These are phyloP conservation scores for Melitaea athalia DNA, from an alignment of 2,888 invertebrate genomes.

Conservation along the genomic window DNA sequence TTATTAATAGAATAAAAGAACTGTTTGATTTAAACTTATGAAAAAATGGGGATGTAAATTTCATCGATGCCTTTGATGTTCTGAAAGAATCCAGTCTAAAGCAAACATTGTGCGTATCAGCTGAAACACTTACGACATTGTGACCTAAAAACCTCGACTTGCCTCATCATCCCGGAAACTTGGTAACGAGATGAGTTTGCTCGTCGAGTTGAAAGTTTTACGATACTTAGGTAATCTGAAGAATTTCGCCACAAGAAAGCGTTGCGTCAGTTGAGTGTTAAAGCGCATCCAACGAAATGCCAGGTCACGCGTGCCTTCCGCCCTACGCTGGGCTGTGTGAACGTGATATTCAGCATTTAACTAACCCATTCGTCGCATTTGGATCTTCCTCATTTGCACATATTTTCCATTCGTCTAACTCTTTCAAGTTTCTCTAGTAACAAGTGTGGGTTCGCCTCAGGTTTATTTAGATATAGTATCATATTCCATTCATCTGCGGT, in stretches of 20 bases:
- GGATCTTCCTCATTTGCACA: slow-evolving; percentile 14
- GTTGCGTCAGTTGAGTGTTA: slow-evolving; percentile 49
- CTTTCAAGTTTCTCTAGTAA: not conserved
- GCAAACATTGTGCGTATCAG: slow-evolving; percentile 15
- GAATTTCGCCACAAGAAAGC: slow-evolving; percentile 43
- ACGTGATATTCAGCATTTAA: slow-evolving; percentile 54
- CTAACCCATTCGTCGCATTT: slow-evolving; percentile 31
- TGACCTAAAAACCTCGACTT: slow-evolving; percentile 21
- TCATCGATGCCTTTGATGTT: not conserved
- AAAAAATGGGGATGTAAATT: not conserved
- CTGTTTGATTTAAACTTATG: not conserved
- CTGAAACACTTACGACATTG: slow-evolving; percentile 16
- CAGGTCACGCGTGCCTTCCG: slow-evolving; percentile 55
- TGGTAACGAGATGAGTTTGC: slow-evolving; percentile 24
- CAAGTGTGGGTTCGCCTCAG: not conserved
- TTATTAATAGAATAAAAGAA: not conserved
- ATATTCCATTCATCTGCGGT: not conserved
- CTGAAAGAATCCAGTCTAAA: not conserved
- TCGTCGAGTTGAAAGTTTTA: slow-evolving; percentile 34
- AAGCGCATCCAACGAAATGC: slow-evolving; percentile 58
- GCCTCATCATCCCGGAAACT: slow-evolving; percentile 37
- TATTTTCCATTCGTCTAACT: slow-evolving; percentile 14
- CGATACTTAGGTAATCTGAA: slow-evolving; percentile 40
- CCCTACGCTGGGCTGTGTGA: slow-evolving; percentile 54
- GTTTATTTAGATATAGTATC: not conserved